These are phyloP conservation scores for Pollimyrus isidori DNA, from an alignment of 2,113 vertebrate species.

Conservation along the genomic window DNA sequence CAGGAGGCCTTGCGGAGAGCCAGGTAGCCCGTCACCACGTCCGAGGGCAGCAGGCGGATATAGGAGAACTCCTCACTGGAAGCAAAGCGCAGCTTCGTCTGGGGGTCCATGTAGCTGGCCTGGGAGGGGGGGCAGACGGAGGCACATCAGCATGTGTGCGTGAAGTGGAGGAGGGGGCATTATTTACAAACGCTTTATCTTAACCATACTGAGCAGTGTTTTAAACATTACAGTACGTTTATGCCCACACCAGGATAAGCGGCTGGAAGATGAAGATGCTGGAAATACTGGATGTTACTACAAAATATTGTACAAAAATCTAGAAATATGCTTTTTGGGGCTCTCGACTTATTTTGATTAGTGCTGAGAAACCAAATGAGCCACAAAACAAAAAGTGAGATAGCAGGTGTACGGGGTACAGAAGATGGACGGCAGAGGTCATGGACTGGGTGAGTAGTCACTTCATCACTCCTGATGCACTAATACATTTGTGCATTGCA, in stretches of 20 bases:
- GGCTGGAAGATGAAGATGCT: background rate
- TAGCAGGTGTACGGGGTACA: background rate
- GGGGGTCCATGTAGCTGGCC: conserved; percentile 96
- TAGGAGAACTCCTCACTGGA: conserved; percentile 91
- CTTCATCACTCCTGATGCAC: background rate
- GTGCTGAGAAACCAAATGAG: background rate
- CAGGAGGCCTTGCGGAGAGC: conserved; percentile 87
- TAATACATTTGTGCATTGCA: background rate
- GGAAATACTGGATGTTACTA: background rate
- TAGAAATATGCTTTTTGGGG: background rate
- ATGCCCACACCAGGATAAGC: background rate
- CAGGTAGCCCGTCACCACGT: conserved; percentile 87
- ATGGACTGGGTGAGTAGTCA: background rate
- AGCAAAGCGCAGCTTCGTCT: conserved; percentile 91
- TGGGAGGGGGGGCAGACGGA: conserved; percentile 44
- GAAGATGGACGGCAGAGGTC: no score
- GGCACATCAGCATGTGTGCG: background rate
- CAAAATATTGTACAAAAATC: background rate
- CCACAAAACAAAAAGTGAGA: background rate
- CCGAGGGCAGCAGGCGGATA: conserved; percentile 87
- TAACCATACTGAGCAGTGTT: background rate
- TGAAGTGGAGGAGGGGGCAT: background rate
- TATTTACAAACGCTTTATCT: background rate
- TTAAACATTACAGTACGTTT: background rate
- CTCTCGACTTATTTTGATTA: background rate